phyloP scores from a whole-genome alignment of 2,113 vertebrate genomes.

The Bos indicus region DNA sequence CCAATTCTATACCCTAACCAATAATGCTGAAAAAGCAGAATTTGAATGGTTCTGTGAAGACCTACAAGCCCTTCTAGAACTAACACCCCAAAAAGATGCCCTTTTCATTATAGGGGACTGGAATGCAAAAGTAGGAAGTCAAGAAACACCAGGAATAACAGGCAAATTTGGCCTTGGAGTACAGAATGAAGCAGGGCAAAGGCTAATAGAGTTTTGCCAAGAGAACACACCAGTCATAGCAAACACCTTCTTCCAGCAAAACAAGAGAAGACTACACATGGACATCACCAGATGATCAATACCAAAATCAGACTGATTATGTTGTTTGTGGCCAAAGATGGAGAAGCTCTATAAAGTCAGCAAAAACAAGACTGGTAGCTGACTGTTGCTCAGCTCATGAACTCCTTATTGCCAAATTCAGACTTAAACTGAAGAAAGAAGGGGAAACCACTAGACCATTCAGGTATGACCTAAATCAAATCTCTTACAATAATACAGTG shows the following conservation, averaged over 20 bases:
- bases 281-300: not conserved
- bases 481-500: fast-evolving
- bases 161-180: not conserved
- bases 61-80: not conserved
- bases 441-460: not conserved
- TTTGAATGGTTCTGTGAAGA: not conserved
- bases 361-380: not conserved
- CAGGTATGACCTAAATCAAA: not conserved
- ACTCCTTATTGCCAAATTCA: not conserved
- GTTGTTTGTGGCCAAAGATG: not conserved
- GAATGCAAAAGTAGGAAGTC: not conserved
- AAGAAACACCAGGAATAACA: not conserved
- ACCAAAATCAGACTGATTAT: not conserved
- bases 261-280: not conserved
- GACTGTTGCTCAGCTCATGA: not conserved
- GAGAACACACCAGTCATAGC: not conserved
- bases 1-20: not conserved
- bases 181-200: not conserved
- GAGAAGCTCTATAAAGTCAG: not conserved
- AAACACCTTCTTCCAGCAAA: not conserved
- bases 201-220: not conserved
- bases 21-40: not conserved
- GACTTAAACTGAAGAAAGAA: not conserved
- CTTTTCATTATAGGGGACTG: not conserved
- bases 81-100: fast-evolving